Evolutionary conservation across 2,888 invertebrate genomes (phyloP), one percentile per base, ranked within the genome.

Genomic region (Mellilla xanthometata): DNA sequence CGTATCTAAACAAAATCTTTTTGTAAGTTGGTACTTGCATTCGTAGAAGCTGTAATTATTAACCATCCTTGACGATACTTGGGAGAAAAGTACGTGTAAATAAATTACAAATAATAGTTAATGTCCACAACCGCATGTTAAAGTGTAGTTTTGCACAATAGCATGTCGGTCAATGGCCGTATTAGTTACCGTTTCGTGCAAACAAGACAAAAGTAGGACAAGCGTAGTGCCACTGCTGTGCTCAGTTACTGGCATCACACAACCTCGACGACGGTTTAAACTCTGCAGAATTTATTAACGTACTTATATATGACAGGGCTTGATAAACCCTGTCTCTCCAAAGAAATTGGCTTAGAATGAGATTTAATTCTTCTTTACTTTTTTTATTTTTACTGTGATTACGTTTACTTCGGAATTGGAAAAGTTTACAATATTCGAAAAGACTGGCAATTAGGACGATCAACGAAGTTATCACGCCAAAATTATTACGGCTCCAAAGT

Each of bases 171-270:
- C 71, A 53, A 58, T 65, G 65, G 58, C 67, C 68, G 69, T 59
- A 57, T 68, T 68, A 64, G 61, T 65, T 70, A 74, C 69, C 60
- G 72, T 74, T 79, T 75, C 68, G 72, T 78, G 76, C 72, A 76
- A 80, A 77, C 76, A 73, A 60, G 58, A 56, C 54, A 51, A 55
- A 81, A 72, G 68, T 73, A 56, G 78, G 73, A 58, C 75, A 69
- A 60, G 52, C 49, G 38, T 52, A 52, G 41, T 57, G 54, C 62
- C 52, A 61, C 56, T 59, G 60, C 54, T 51, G 49, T 61, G 58
- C 60, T 58, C 49, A 31, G 12, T 31, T 24, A 36, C 63, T 68
- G 53, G 49, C 51, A 60, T 66, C 56, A 52, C 45, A 50, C 42
- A 52, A 41, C 23, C 49, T n/a, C n/a, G n/a, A 52, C 39, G 34